Evolutionary conservation across 1,140 invertebrate genomes (phyloP).

Genomic region (Trichonephila clavata): DNA sequence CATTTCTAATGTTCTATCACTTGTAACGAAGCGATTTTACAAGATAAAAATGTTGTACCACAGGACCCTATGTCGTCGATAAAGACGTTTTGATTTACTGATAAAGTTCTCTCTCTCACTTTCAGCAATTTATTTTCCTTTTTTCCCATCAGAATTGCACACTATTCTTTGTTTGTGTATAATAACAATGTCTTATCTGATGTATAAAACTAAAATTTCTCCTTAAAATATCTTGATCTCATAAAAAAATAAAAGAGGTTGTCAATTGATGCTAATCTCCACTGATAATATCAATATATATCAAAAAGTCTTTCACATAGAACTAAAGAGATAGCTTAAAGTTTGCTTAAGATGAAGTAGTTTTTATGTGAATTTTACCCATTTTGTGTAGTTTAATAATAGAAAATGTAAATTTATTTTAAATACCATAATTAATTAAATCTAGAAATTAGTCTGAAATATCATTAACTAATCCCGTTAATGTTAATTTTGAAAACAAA

Average conservation of each 20-base stretch:
- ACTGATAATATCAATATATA: background rate
- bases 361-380: too few species aligned
- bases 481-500: too few species aligned
- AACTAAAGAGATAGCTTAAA: too few species aligned
- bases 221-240: slow-evolving; percentile 2
- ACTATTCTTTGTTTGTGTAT: slow-evolving; percentile 6
- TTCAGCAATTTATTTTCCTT: slow-evolving; percentile 3
- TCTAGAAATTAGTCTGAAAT: too few species aligned
- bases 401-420: too few species aligned
- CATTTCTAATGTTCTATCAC: slow-evolving; percentile 52
- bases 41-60: slow-evolving; percentile 44
- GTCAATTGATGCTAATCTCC: background rate
- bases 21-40: slow-evolving; percentile 36
- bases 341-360: too few species aligned
- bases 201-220: background rate
- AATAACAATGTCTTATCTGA: slow-evolving; percentile 25
- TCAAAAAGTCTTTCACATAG: too few species aligned
- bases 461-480: too few species aligned
- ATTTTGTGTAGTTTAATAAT: too few species aligned
- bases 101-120: background rate
- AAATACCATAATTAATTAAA: too few species aligned
- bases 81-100: slow-evolving; percentile 21
- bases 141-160: background rate
- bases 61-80: background rate
- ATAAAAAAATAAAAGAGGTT: background rate